Evolutionary conservation across 2,888 invertebrate genomes (phyloP).

Genomic region (Polia nebulosa): DNA sequence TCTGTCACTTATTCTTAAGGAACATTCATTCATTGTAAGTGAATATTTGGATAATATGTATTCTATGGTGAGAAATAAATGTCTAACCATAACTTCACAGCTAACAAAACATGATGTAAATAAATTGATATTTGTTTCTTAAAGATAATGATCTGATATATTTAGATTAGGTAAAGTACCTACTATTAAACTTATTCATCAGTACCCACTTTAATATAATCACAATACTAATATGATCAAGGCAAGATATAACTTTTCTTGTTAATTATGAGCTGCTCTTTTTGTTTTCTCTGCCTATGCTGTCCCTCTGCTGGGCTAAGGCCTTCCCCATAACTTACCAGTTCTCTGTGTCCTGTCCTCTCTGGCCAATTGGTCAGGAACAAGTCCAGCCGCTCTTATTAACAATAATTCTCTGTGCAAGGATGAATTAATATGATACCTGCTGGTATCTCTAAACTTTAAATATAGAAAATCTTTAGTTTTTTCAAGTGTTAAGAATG

Average conservation of each 20-base stretch:
- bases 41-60: neutral
- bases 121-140: slow-evolving; percentile 21
- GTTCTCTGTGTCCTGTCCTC: too few relatives aligned
- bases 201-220: slow-evolving; percentile 5
- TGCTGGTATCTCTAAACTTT: neutral
- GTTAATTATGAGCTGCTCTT: too few relatives aligned
- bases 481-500: neutral
- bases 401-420: neutral
- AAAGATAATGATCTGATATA: slow-evolving; percentile 30
- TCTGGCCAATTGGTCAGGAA: too few relatives aligned
- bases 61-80: neutral
- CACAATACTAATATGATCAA: slow-evolving; percentile 13
- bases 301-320: too few relatives aligned
- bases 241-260: neutral
- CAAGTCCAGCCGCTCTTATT: neutral
- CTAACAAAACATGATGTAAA: slow-evolving; percentile 19
- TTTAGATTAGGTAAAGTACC: slow-evolving; percentile 31
- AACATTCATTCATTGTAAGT: neutral
- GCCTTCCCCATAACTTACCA: neutral
- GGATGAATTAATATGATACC: neutral
- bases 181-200: neutral
- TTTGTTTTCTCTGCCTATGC: too few relatives aligned
- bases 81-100: neutral
- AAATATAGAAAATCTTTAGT: neutral
- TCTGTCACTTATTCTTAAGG: neutral